Percentiles rank a stretch among this genome's conserved stretches.
Evolutionary conservation across 1,140 invertebrate genomes (phyloP).

Genomic region (Drosophila santomea): DNA sequence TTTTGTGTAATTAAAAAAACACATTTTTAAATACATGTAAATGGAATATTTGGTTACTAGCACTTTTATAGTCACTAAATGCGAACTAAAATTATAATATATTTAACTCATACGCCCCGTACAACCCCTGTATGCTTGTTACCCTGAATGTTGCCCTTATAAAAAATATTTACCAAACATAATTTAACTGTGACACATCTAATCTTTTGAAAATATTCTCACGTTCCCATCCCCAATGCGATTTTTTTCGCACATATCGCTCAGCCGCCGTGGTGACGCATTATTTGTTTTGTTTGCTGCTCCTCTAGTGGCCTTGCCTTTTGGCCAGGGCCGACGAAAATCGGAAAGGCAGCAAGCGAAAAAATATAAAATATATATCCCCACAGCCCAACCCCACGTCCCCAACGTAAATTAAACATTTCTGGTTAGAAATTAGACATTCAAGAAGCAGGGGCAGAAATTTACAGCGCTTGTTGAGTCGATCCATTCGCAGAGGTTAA

Average conservation of each 20-base stretch:
- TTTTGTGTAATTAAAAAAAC: too few relatives aligned
- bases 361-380: constrained; percentile 21
- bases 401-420: constrained; percentile 12
- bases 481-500: constrained; percentile 75
- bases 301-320: constrained; percentile 67
- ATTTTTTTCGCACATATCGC: constrained; percentile 49
- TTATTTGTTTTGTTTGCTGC: constrained; percentile 55
- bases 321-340: constrained; percentile 33
- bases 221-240: constrained; percentile 54
- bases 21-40: background rate
- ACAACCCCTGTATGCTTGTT: background rate
- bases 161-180: background rate
- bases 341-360: constrained; percentile 24
- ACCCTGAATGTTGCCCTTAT: background rate
- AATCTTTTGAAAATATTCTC: constrained; percentile 15
- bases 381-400: background rate
- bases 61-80: too few relatives aligned
- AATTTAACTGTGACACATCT: constrained; percentile 7
- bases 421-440: constrained; percentile 54
- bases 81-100: background rate
- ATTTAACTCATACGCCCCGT: constrained; percentile 30
- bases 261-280: constrained; percentile 67
- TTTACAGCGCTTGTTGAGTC: constrained; percentile 68
- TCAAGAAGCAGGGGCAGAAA: constrained; percentile 63
- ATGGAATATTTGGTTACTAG: background rate